Conservation (phyloP, 2,797 vertebrate genomes). For the Bucorvus abyssinicus region DNA sequence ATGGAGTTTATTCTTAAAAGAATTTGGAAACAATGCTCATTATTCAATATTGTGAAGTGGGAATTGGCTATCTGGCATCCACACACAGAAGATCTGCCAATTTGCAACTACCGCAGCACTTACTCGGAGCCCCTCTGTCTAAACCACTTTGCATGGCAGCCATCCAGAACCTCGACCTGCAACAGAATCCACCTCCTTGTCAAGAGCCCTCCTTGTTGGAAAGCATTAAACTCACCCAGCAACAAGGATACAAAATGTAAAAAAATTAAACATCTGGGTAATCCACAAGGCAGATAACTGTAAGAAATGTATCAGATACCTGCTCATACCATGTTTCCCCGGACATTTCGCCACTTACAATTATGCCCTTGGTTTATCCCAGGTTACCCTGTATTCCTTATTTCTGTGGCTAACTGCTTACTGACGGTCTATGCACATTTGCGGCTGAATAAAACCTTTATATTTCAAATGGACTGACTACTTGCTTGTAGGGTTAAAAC, state of each 20-base stretch:
- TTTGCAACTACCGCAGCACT: constrained; percentile 4
- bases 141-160: constrained; percentile 11
- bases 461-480: neutral
- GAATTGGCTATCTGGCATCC: constrained; percentile 10
- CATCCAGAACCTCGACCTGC: neutral
- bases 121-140: constrained; percentile 20
- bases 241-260: neutral
- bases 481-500: neutral
- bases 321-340: neutral
- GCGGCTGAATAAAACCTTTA: neutral
- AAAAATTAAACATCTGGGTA: neutral
- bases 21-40: constrained; percentile 13
- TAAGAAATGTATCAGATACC: neutral
- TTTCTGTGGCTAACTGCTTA: neutral
- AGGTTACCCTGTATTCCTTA: neutral
- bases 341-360: neutral
- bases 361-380: neutral
- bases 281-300: neutral
- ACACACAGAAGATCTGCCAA: neutral
- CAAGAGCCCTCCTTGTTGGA: neutral
- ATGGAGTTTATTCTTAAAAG: constrained; percentile 19
- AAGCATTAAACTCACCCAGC: neutral
- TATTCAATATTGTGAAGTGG: constrained; percentile 21
- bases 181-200: neutral
- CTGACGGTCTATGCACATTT: neutral